Base-by-base conservation (phyloP, 2,888 invertebrate species). In the Perizoma affinitatum region DNA sequence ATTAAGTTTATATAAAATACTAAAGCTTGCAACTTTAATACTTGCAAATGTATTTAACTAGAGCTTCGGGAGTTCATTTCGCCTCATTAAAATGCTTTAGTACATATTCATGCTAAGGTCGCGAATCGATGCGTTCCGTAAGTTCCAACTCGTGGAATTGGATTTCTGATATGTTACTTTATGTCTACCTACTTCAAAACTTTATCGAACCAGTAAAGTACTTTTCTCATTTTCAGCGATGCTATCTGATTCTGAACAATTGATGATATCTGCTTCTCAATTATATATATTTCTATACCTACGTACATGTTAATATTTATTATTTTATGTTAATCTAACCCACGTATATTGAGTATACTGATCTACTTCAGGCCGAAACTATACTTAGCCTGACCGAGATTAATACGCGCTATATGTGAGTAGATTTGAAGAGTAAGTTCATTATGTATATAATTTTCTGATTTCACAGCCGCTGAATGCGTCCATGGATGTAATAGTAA, bases 81-180 rank as follows among this genome's bases (percentile, higher is more conserved):
- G 65, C 63, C 60, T 66, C 67, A 64, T 70, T 72, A 72, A 74
- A 74, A 67, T 63, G 62, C 74, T 70, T 22, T 22, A 22, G 22
- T 22, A 22, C 22, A 1, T 22, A 22, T 22, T 65, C 57, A 69
- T 70, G 63, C 58, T 71, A 72, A 72, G 67, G 69, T 69, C 61
- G 71, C 62, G 61, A 76, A 80, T 76, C 69, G 72, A 82, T 80
- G 75, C 66, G 71, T 78, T 78, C 79, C 80, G 58, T 47, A 75
- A 75, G 76, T 62, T 66, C 57, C 36, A 72, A 74, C 66, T 73
- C 68, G 57, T 49, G 62, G 67, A 64, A 73, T 76, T 70, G 66
- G 65, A 66, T 73, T 72, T 71, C 61, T 68, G 52, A 70, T 69
- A 71, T 66, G 57, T 65, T 55, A 35, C 55, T 65, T 22, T 50